Percentiles rank a stretch among this genome's conserved stretches.
Evolutionary conservation across 2,113 vertebrate species (phyloP).

Genomic region (Prionailurus bengalensis): DNA sequence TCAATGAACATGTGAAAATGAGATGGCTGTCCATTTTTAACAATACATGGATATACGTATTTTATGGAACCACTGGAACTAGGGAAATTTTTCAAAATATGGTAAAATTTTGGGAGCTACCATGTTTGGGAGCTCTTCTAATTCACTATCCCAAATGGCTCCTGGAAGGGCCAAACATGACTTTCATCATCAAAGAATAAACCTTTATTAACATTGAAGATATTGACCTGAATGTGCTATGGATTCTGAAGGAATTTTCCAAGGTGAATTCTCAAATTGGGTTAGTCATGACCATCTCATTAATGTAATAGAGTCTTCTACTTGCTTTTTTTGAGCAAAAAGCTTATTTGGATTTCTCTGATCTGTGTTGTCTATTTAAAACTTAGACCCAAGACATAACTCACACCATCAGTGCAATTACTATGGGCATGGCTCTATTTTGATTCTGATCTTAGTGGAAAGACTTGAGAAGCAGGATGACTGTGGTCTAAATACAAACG

Average conservation of each 20-base stretch:
- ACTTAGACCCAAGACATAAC: neutral
- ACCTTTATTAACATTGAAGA: neutral
- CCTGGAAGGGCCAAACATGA: neutral
- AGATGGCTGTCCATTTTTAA: neutral
- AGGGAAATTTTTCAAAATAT: conserved; percentile 44
- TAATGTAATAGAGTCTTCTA: neutral
- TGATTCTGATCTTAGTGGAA: neutral
- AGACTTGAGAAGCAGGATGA: neutral
- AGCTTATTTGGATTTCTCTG: neutral
- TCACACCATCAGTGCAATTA: neutral
- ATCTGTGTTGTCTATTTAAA: conserved; percentile 4
- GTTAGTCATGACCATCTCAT: neutral
- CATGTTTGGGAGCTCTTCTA: neutral
- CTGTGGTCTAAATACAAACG: neutral
- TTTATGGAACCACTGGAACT: neutral
- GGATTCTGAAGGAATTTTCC: neutral
- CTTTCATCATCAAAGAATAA: neutral
- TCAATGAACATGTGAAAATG: neutral
- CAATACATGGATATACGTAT: neutral
- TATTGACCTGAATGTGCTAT: neutral
- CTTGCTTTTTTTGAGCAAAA: neutral
- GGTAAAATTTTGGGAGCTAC: neutral
- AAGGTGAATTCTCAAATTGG: neutral
- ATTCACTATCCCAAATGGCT: neutral
- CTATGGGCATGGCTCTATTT: neutral